phyloP scores from a whole-genome alignment of 1,140 invertebrate genomes.

The Frieseomelitta varia region DNA sequence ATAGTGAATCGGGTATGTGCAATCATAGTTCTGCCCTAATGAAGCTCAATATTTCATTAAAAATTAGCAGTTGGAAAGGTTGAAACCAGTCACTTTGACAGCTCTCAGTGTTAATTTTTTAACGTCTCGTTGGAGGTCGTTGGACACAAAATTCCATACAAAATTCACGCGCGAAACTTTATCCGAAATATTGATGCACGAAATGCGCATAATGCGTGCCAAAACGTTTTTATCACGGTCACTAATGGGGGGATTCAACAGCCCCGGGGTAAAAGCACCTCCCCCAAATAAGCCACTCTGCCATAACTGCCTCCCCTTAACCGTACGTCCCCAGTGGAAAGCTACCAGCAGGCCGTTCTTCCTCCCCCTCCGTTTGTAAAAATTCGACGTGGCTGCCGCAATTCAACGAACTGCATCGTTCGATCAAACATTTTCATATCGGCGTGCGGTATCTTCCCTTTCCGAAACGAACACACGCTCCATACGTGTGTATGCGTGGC shows the following conservation, averaged over 20 bases:
- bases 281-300: neutral
- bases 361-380: neutral
- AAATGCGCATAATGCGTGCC: neutral
- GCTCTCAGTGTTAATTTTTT: neutral
- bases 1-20: too few species aligned
- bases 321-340: neutral
- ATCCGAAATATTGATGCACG: neutral
- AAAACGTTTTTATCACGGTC: neutral
- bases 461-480: neutral
- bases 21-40: too few species aligned
- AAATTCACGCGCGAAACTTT: neutral
- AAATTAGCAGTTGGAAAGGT: neutral
- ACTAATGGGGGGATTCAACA: neutral
- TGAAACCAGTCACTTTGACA: neutral
- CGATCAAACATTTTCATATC: constrained; percentile 39
- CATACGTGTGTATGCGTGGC: too few species aligned
- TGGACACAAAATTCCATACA: too few species aligned
- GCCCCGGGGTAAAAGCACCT: neutral
- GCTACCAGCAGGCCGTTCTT: neutral
- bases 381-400: neutral
- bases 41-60: too few species aligned
- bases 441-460: neutral
- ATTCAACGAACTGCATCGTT: neutral
- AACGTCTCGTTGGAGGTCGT: neutral
- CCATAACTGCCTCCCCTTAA: neutral